Evolutionary conservation across 1,140 invertebrate species (phyloP).

Genomic region (Drosophila parvula): DNA sequence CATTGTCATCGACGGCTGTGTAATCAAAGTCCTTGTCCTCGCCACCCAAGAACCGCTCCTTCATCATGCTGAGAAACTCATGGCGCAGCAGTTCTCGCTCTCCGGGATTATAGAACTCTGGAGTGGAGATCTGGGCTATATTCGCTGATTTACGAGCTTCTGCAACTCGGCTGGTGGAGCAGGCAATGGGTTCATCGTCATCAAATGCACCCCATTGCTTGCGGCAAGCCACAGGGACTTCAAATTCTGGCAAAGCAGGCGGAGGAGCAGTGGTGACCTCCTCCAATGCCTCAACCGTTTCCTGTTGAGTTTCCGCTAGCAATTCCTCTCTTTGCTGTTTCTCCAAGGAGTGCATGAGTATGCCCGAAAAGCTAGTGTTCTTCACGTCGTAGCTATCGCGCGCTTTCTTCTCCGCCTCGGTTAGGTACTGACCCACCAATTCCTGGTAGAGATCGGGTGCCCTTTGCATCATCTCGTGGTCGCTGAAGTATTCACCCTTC

Average conservation of each 20-base stretch:
- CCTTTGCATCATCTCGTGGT: conserved; percentile 95
- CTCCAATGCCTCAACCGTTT: not conserved
- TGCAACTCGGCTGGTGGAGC: conserved; percentile 64
- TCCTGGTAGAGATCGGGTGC: conserved; percentile 96
- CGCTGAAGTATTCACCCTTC: conserved; percentile 93
- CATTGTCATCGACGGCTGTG: conserved; percentile 89
- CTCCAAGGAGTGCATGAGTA: conserved; percentile 89
- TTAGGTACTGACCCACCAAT: conserved; percentile 93
- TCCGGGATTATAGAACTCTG: conserved; percentile 75
- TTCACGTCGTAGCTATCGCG: conserved; percentile 87
- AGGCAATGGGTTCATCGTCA: conserved; percentile 67
- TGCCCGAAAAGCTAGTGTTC: conserved; percentile 88
- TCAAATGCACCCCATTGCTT: conserved; percentile 72
- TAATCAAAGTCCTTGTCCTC: conserved; percentile 92
- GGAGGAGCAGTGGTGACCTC: not conserved
- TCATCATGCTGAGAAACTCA: conserved; percentile 95
- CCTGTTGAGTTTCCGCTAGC: conserved; percentile 83
- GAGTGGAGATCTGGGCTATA: conserved; percentile 72
- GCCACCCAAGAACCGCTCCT: conserved; percentile 93
- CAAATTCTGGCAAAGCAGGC: conserved; percentile 30
- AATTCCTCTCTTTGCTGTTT: conserved; percentile 87
- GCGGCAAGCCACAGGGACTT: conserved; percentile 66
- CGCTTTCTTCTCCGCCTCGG: conserved; percentile 89
- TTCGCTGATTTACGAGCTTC: conserved; percentile 56
- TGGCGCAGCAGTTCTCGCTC: conserved; percentile 89